Conservation (phyloP, 2,888 invertebrate genomes). For the Venustoraphidia nigricollis region DNA sequence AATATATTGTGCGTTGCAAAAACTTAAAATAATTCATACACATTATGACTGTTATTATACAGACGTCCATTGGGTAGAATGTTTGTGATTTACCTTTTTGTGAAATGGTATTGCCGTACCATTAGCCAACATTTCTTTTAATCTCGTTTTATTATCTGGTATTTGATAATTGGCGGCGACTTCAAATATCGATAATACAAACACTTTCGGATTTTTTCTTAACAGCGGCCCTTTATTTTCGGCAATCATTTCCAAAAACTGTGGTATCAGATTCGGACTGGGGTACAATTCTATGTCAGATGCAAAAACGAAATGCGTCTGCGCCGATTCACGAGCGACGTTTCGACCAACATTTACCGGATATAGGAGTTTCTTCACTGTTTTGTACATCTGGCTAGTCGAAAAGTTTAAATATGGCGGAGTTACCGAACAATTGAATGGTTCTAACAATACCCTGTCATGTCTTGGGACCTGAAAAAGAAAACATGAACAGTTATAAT, state of each 20-base stretch:
- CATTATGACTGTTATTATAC: too few species aligned
- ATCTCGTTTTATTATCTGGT: conserved; percentile 58
- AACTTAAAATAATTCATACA: too few species aligned
- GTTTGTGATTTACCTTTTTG: conserved; percentile 60
- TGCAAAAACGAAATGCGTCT: conserved; percentile 68
- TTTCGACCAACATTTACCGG: conserved; percentile 85
- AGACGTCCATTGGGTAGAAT: too few species aligned
- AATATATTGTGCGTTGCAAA: too few species aligned
- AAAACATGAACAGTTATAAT: background rate
- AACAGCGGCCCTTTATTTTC: conserved; percentile 50
- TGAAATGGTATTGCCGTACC: conserved; percentile 80
- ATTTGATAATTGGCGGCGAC: conserved; percentile 51
- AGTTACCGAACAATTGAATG: conserved; percentile 54
- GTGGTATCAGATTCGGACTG: conserved; percentile 60
- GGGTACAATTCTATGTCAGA: conserved; percentile 88
- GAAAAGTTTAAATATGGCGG: conserved; percentile 55
- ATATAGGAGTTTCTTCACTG: conserved; percentile 65
- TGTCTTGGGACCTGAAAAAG: conserved; percentile 49
- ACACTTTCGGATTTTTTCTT: conserved; percentile 52
- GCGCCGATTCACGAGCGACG: conserved; percentile 69
- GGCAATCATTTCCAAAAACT: conserved; percentile 74
- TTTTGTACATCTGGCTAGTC: conserved; percentile 55
- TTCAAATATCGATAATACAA: conserved; percentile 80
- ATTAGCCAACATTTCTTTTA: conserved; percentile 27
- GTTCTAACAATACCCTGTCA: conserved; percentile 39